Conservation (phyloP, 1,140 invertebrate genomes). For the Cotesia typhae region DNA sequence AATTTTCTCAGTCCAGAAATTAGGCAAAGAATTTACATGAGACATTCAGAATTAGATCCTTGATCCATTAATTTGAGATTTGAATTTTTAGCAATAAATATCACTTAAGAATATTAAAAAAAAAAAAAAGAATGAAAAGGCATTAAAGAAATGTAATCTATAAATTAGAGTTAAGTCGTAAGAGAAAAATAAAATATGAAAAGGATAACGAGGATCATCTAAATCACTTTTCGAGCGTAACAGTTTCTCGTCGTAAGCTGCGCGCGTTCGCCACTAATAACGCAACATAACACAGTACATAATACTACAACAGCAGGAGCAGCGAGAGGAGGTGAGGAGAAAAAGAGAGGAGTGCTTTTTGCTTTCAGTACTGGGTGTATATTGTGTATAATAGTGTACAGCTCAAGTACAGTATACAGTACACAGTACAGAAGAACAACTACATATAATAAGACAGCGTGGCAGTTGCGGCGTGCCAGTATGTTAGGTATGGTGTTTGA, state of each 20-base stretch:
- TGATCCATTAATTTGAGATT: background rate
- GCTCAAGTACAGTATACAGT: background rate
- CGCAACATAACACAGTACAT: slow-evolving; percentile 23
- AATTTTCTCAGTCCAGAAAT: no score
- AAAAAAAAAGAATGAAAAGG: background rate
- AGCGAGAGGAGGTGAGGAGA: no score
- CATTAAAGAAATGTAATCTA: no score
- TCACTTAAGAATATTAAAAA: background rate
- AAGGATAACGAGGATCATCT: slow-evolving; percentile 25
- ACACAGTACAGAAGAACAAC: background rate
- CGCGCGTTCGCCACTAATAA: slow-evolving; percentile 13
- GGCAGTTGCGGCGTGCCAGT: slow-evolving; percentile 30
- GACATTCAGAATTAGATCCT: no score
- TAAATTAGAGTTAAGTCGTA: background rate
- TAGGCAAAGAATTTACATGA: no score
- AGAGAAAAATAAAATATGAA: background rate
- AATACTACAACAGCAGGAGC: background rate
- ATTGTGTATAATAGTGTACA: no score
- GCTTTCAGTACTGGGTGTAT: no score
- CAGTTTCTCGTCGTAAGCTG: slow-evolving; percentile 14
- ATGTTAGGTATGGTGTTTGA: slow-evolving; percentile 36
- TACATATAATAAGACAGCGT: slow-evolving; percentile 19
- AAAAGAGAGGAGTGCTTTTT: no score
- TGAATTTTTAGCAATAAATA: background rate
- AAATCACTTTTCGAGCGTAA: slow-evolving; percentile 18